Conservation (phyloP, 1,140 invertebrate genomes). For the Zaprionus vittiger region DNA sequence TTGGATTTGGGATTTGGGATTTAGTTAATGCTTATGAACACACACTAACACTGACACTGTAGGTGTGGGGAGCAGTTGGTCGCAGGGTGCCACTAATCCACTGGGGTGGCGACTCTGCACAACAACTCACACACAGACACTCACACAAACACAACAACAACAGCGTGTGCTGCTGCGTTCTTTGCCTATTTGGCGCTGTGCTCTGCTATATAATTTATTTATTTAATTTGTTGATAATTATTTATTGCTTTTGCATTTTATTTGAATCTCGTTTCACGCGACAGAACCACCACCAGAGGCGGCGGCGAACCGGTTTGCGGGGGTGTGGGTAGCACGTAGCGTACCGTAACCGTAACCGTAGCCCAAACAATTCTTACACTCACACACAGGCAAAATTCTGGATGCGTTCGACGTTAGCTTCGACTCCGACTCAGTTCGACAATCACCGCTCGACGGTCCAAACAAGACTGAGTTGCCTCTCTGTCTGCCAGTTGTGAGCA, state of each 20-base stretch:
- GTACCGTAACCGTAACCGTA: slow-evolving; percentile 61
- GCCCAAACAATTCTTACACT: slow-evolving; percentile 61
- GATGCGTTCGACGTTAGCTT: slow-evolving; percentile 50
- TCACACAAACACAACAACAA: slow-evolving; percentile 31
- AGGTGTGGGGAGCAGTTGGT: slow-evolving; percentile 59
- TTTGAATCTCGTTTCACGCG: slow-evolving; percentile 47
- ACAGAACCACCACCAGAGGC: slow-evolving; percentile 55
- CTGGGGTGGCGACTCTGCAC: slow-evolving; percentile 75
- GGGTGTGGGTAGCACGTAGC: slow-evolving; percentile 54
- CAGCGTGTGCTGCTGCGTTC: slow-evolving; percentile 36
- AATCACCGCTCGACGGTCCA: slow-evolving; percentile 65
- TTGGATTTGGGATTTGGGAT: neutral
- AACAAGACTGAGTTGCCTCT: slow-evolving; percentile 57
- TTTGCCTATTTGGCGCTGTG: slow-evolving; percentile 44
- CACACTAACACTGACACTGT: slow-evolving; percentile 43
- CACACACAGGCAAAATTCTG: slow-evolving; percentile 48
- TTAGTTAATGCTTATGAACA: slow-evolving; percentile 43
- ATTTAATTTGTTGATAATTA: slow-evolving; percentile 38
- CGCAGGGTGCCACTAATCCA: slow-evolving; percentile 79
- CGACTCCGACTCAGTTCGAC: slow-evolving; percentile 39
- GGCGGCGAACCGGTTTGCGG: slow-evolving; percentile 62
- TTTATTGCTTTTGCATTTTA: slow-evolving; percentile 61
- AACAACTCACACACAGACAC: slow-evolving; percentile 54
- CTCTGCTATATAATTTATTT: slow-evolving; percentile 47
- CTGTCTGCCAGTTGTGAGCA: slow-evolving; percentile 13